These are phyloP conservation scores for Pipistrellus kuhlii DNA, from an alignment of 2,797 vertebrate genomes.

Conservation along the genomic window DNA sequence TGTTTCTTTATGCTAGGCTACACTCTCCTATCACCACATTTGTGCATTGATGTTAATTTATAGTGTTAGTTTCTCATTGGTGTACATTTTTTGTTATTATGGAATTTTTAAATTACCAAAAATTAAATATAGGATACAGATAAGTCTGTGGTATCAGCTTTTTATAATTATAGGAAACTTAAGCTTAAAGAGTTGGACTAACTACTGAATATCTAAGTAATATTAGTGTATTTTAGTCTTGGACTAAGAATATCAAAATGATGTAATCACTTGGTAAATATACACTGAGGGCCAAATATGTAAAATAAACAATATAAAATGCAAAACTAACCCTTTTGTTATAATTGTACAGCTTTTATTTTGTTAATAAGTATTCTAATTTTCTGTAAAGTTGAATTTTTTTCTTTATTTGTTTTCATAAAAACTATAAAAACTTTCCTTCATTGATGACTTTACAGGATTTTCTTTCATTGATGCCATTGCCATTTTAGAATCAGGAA, in stretches of 20 bases:
- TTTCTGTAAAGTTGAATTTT: neutral
- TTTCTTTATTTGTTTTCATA: neutral
- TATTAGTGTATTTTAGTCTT: neutral
- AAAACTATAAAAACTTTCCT: neutral
- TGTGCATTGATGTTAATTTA: neutral
- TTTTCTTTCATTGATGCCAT: neutral
- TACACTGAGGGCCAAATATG: neutral
- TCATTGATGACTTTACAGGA: neutral
- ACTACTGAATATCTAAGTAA: neutral
- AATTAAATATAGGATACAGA: neutral
- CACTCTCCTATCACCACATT: neutral
- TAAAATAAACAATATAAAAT: neutral
- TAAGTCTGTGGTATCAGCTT: neutral
- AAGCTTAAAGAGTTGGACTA: neutral
- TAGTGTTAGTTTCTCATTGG: neutral
- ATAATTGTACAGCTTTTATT: neutral
- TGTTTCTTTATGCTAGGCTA: neutral
- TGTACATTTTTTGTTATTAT: neutral
- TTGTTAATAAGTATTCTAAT: neutral
- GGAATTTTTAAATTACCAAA: neutral
- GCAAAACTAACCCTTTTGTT: neutral
- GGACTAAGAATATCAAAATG: neutral
- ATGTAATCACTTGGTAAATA: slow-evolving; percentile 5
- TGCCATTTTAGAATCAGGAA: slow-evolving; percentile 12
- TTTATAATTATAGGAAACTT: neutral